Evolutionary conservation across 2,797 vertebrate genomes (phyloP), one percentile per base, ranked within the genome.

Genomic region (Ctenochaetus hawaiiensis): DNA sequence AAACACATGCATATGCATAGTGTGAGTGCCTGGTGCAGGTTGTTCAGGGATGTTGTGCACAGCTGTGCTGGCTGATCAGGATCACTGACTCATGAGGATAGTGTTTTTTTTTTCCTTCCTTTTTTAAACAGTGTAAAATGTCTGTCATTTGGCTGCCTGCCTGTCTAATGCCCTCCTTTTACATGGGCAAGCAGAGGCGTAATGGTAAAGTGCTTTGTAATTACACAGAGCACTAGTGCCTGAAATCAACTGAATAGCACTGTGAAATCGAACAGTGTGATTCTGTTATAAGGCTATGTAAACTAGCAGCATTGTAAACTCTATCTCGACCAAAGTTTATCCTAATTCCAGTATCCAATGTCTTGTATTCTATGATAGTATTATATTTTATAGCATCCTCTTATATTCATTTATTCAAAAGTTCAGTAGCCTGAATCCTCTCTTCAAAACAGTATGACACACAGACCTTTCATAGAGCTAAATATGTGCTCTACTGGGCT

Each of bases 181-280:
- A 77, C 84, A 82, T 80, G 77, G 82, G 61, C 13, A 51, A 79
- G 81, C 77, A 85, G 74, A 88, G 84, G 73, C 49, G 67, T 86
- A 85, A 87, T 77, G 72, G 78, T 83, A 43, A 88, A 82, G 80
- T 83, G 78, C 81, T 87, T 86, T 90, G 80, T 88, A 90, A 92
- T 92, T 89, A 90, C 69, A 81, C 60, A 70, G 76, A 80, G 80
- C 81, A 83, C 57, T 74, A 76, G 82, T 74, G 81, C 82, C 78
- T 80, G 56, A 84, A 87, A 90, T 81, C 59, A 51, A 65, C 63
- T 71, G 54, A 75, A 87, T 54, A 61, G 49, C 60, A 30, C 63
- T 67, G 57, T 72, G 73, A 69, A 75, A 81, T 69, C 30, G 26
- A 66, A 71, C 76, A 54, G 44, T 54, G 47, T 68, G 60, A 53